Base-by-base conservation (phyloP, 2,797 vertebrate genomes). In the Cyclopterus lumpus region DNA sequence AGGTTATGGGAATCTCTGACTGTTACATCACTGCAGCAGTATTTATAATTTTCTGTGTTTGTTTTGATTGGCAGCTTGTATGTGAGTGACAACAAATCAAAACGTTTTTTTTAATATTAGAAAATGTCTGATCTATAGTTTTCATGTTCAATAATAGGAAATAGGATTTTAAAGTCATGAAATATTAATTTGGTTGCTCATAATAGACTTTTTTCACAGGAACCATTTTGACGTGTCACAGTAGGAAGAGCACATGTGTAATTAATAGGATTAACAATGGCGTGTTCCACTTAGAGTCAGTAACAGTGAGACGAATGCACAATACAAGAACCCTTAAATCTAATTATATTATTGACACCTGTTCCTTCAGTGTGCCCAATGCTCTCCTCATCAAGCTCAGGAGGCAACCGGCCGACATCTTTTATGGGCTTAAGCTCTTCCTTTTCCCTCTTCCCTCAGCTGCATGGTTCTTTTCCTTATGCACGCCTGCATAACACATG, bases 231-330 rank as follows among this genome's bases (percentile, higher is more conserved):
- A 49, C 28, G 28, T 22, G 20, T 60, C 28, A 28, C 8, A 15
- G 18, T 4, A 16, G 28, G 12, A 36, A 36, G 34, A 70, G 20
- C 24, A 61, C 44, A 28, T 24, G 24, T 28, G 22, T 42, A 24
- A 42, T 28, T 9, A 2, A 62, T 32, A 3, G 71, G 8, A 42
- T 12, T 6, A 46, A 55, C 0, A 1, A n/a, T 34, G 3, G 6
- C 54, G 58, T 18, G 24, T 24, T 32, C 14, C 14, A 18, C 36
- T 57, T n/a, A 0, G 11, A 16, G 51, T 34, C n/a, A 10, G 24
- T 38, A 24, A 53, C 53, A 67, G 61, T 63, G 61, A 75, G 48
- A 24, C 7, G 28, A 61, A 54, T 48, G 51, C 10, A 62, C 42
- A 53, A 24, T 14, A 69, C 48, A 26, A 46, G 16, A 8, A 32